Evolutionary conservation across 1,140 invertebrate genomes (phyloP), one percentile per base, ranked within the genome.

Genomic region (Temnothorax longispinosus): DNA sequence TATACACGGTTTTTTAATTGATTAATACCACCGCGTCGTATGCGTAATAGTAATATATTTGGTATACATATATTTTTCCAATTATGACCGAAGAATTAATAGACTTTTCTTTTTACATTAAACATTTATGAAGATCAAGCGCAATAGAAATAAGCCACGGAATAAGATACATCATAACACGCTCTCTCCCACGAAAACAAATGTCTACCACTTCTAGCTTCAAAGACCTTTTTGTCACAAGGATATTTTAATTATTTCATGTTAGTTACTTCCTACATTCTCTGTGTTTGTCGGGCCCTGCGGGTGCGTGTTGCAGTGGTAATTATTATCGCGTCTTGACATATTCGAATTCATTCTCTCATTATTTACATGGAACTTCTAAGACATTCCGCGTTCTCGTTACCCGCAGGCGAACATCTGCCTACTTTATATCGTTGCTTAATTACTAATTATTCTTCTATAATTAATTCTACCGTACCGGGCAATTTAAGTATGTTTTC

Each of bases 291-390:
- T 78, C 75, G 80, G 60, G 47, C 35, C 81, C 56, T 38, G 64
- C 54, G 82, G 85, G 60, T 84, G 82, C 75, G 62, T 62, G 32
- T 71, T 71, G 72, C 75, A 44, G 38, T 18, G 62, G 72, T 85
- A 90, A 90, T 90, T 90, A 90, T 78, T 84, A 89, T 64, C 47
- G n/a, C 87, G 64, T 80, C 81, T 75, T 84, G 85, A 87, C 64
- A 81, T 75, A 82, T 76, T 82, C 41, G 74, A 41, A 69, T 74
- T 78, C 47, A 38, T 64, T 62, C 85, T 88, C 81, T 88, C 88
- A 85, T 86, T 82, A 88, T 67, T 85, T 58, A 69, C 47, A 86
- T 54, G 47, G 71, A 87, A 88, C 77, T 81, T 54, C 62, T 75
- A 80, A 78, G 67, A 62, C 50, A 47, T 75, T 89, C 54, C 52